These are phyloP conservation scores for Ibidorhyncha struthersii DNA, from an alignment of 2,113 vertebrate genomes.

Conservation along the genomic window DNA sequence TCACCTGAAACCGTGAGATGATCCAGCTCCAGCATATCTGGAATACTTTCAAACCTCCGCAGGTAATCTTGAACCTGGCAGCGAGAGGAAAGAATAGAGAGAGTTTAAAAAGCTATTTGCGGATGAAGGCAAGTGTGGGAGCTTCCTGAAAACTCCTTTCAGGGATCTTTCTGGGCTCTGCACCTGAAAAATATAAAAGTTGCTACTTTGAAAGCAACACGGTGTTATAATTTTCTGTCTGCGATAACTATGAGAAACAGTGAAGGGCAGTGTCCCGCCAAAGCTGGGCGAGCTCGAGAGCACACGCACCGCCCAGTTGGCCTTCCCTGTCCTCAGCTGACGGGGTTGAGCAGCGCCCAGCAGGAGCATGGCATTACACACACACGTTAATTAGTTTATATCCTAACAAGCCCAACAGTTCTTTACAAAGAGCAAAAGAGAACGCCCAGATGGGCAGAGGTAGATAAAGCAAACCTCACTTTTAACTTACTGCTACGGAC, in stretches of 20 bases:
- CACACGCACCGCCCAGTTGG: neutral
- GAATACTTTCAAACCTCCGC: slow-evolving; percentile 96
- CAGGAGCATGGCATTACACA: neutral
- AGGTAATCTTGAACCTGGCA: slow-evolving; percentile 94
- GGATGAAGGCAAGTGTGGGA: neutral
- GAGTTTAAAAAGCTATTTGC: neutral
- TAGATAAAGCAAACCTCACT: neutral
- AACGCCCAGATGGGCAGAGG: neutral
- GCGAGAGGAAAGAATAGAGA: neutral
- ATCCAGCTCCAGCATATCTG: slow-evolving; percentile 97
- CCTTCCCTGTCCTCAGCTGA: neutral
- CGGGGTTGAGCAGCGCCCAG: neutral
- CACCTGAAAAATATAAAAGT: rapidly evolving
- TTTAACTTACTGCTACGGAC: neutral
- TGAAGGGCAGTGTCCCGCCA: neutral
- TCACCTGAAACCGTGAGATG: slow-evolving; percentile 98
- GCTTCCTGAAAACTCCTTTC: neutral
- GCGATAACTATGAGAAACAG: neutral
- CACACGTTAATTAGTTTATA: rapidly evolving
- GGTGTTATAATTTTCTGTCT: neutral
- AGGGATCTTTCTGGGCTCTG: neutral
- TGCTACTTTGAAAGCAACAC: neutral
- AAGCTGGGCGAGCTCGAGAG: rapidly evolving
- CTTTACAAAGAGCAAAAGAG: neutral
- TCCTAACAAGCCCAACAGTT: neutral